A percentile compares a stretch with the other conserved stretches of the same genome.
Evolutionary conservation across 2,113 vertebrate species (phyloP).

Genomic region (Trogon melanurus): DNA sequence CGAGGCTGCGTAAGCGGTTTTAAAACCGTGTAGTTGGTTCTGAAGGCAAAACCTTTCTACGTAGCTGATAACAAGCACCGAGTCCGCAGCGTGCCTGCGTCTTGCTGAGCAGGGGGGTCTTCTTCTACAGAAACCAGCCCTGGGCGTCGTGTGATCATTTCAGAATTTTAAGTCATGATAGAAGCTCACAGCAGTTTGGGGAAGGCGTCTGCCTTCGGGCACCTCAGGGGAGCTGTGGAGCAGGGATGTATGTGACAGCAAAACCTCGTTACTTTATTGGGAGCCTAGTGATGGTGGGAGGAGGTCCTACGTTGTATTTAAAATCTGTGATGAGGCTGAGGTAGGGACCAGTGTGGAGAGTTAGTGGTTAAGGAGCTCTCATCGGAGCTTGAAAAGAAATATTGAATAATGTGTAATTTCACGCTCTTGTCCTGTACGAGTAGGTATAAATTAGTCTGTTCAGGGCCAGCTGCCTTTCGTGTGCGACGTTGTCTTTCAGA

Average conservation of each 20-base stretch:
- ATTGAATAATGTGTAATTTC: accelerated
- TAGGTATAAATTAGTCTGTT: neutral
- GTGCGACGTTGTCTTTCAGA: neutral
- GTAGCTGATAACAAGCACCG: neutral
- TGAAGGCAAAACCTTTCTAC: neutral
- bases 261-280: neutral
- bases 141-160: too few relatives aligned
- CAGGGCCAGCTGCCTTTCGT: neutral
- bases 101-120: accelerated
- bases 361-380: neutral
- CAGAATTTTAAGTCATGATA: accelerated
- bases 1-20: accelerated
- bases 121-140: neutral
- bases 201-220: neutral
- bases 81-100: neutral
- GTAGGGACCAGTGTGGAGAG: neutral
- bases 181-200: neutral
- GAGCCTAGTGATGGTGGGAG: neutral
- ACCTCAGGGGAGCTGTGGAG: neutral
- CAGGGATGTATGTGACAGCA: neutral
- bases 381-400: too few relatives aligned
- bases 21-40: neutral
- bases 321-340: neutral
- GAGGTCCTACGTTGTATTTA: neutral
- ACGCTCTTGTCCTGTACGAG: neutral